phyloP scores from a whole-genome alignment of 2,888 invertebrate genomes.

The Philhelius pedissequus region DNA sequence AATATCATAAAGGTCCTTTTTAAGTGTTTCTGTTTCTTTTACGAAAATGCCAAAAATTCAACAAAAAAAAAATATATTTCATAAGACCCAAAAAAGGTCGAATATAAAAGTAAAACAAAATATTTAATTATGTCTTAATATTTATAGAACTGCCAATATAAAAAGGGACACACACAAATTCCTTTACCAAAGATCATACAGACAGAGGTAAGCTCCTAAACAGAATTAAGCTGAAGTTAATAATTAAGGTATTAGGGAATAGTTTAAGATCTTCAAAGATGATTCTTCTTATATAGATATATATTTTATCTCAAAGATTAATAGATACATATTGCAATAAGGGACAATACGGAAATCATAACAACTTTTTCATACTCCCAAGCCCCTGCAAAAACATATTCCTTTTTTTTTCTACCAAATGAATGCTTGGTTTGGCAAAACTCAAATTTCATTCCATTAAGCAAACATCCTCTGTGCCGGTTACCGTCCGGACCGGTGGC shows the following conservation, averaged over 20 bases:
- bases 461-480: neutral
- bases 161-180: neutral
- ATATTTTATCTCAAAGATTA: neutral
- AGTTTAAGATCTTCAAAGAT: neutral
- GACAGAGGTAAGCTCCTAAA: no score
- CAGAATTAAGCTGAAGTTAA: neutral
- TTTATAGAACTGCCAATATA: neutral
- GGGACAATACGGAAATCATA: slow-evolving; percentile 42
- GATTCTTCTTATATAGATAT: no score
- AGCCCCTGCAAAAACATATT: slow-evolving; percentile 10
- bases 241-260: neutral
- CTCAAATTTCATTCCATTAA: slow-evolving; percentile 39
- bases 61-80: neutral
- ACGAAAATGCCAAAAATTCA: no score
- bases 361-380: slow-evolving; percentile 34
- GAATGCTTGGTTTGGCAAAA: neutral
- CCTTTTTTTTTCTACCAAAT: neutral
- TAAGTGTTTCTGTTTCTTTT: no score
- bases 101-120: neutral
- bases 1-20: no score
- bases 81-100: neutral
- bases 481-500: neutral
- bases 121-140: neutral
- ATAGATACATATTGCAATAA: slow-evolving; percentile 16
- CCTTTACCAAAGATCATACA: no score